Conservation (phyloP, 2,113 vertebrate genomes). For the Nycticryphes semicollaris region DNA sequence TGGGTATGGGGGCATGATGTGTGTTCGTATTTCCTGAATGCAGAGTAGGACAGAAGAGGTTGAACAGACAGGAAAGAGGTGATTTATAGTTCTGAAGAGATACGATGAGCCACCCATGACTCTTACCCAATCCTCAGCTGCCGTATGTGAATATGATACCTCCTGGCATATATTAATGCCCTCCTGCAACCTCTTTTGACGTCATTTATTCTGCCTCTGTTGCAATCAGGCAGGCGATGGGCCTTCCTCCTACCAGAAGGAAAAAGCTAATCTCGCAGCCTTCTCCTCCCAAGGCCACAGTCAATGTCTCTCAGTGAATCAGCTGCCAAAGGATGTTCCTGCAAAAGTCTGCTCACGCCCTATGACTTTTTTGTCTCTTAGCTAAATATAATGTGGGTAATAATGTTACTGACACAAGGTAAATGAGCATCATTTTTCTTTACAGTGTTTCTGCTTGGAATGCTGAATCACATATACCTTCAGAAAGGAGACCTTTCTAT, state of each 20-base stretch:
- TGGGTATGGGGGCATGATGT: not conserved
- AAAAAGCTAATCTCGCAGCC: conserved; percentile 4
- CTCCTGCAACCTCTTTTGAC: not conserved
- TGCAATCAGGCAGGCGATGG: not conserved
- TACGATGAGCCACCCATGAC: not conserved
- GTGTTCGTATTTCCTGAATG: not conserved
- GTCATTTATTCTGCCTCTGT: not conserved
- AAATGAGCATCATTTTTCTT: not conserved
- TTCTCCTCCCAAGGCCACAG: conserved; percentile 47
- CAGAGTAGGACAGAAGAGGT: not conserved
- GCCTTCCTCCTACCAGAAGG: not conserved
- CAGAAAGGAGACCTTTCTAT: not conserved
- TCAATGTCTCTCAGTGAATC: not conserved
- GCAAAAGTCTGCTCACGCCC: not conserved
- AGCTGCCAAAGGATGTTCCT: conserved; percentile 54
- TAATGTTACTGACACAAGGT: not conserved
- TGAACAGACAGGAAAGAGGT: not conserved
- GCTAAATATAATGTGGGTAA: conserved; percentile 11
- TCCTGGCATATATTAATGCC: not conserved
- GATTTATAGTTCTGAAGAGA: not conserved
- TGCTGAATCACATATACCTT: not conserved
- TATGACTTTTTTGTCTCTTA: not conserved
- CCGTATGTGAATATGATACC: not conserved
- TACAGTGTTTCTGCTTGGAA: not conserved
- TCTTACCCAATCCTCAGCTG: not conserved